Base-by-base conservation (phyloP, 2,888 invertebrate species). In the Cataglyphis albicans region DNA sequence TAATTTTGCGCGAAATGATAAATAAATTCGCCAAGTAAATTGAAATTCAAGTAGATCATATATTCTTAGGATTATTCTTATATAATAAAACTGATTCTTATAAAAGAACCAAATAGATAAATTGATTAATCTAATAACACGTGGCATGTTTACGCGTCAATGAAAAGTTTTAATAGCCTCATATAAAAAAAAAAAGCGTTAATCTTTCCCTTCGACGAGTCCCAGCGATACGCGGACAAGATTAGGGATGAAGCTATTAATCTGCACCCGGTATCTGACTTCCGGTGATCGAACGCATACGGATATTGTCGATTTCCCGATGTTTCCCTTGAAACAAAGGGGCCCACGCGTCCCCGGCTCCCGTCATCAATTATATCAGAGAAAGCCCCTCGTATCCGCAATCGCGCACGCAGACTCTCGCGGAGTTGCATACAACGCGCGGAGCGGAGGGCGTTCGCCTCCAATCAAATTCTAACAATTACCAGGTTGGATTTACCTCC, bases 381-480 rank as follows among this genome's bases (percentile, higher is more conserved):
- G 84, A 87, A 84, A 83, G 70, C 73, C 32, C n/a, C 78, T 48
- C 82, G 78, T 87, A 89, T 83, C 83, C 81, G 80, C 86, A 86
- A 83, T 89, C 82, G 82, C 84, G 76, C 85, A 83, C 75, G 70
- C 81, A 55, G 18, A n/a, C 48, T 48, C 55, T 73, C 72, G 81
- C 84, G 81, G 82, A 86, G 29, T 63, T 74, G 63, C 44, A 63
- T 63, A 35, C 21, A 48, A 35, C 21, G 64, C 38, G 29, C 38
- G 38, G 35, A 44, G 59, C 10, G 29, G 29, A 9, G 9, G 4
- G 48, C 67, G 76, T 65, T 70, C 64, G 84, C 85, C 84, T 85
- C 90, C 93, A 93, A 93, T 93, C 91, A 91, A 92, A 93, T 92
- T 89, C 90, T 89, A 90, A 91, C 92, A 92, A 92, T 93, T 92